Evolutionary conservation across 1,140 invertebrate species (phyloP).

Genomic region (Spodoptera frugiperda): DNA sequence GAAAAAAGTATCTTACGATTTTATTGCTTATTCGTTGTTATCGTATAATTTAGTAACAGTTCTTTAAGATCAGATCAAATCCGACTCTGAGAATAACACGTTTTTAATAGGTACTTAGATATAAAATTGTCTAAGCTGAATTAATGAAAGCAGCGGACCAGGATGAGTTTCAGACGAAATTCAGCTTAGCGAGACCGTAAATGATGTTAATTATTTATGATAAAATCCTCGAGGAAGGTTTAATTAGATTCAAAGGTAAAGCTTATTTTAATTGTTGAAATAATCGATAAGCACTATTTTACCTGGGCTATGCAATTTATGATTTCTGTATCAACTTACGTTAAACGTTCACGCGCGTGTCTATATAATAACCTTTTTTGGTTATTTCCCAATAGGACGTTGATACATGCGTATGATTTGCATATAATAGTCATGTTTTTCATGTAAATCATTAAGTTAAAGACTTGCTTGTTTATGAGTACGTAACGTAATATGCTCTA

Average conservation of each 20-base stretch:
- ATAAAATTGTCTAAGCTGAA: no score
- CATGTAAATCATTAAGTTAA: constrained; percentile 8
- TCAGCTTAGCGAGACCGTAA: neutral
- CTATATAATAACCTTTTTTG: neutral
- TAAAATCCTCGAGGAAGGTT: neutral
- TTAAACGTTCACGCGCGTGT: constrained; percentile 2
- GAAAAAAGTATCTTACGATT: no score
- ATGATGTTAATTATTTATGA: neutral
- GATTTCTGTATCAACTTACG: constrained; percentile 1
- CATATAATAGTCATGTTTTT: neutral
- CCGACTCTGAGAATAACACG: no score
- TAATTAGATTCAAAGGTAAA: constrained; percentile 1
- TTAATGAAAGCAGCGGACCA: no score
- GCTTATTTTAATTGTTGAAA: constrained; percentile 7
- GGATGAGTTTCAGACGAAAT: neutral
- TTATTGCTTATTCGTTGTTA: no score
- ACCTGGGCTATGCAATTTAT: neutral
- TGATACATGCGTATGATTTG: neutral
- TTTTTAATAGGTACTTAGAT: no score
- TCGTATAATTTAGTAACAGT: no score
- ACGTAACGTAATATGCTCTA: no score
- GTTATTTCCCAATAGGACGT: neutral
- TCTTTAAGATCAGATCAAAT: no score
- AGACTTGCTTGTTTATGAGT: neutral
- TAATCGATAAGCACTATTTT: neutral